Percentiles rank a stretch among this genome's conserved stretches.
These are phyloP conservation scores for Python bivittatus DNA, from an alignment of 2,113 vertebrate genomes.

Conservation along the genomic window DNA sequence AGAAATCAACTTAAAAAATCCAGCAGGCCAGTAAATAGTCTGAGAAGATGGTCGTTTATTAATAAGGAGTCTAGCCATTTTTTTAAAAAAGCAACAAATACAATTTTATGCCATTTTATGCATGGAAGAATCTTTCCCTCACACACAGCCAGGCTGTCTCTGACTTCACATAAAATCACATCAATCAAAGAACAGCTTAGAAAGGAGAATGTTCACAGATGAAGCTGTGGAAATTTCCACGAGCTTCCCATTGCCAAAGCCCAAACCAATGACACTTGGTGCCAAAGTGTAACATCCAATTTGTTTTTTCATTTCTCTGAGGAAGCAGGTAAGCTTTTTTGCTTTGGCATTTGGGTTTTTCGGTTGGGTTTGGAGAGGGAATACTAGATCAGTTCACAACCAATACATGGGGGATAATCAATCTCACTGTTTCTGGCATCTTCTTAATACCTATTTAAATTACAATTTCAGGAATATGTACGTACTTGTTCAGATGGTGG, in stretches of 20 bases:
- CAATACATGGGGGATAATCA: neutral
- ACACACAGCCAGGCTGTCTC: constrained; percentile 3
- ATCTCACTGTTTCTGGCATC: neutral
- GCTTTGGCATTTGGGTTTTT: neutral
- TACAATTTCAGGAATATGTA: neutral
- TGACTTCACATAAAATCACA: constrained; percentile 13
- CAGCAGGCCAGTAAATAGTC: neutral
- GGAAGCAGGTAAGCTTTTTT: constrained; percentile 2
- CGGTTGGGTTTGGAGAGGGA: neutral
- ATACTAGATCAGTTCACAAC: neutral
- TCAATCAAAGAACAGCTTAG: constrained; percentile 17
- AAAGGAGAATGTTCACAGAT: neutral
- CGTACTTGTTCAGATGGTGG: neutral
- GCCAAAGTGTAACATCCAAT: constrained; percentile 10
- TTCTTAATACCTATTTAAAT: constrained; percentile 11
- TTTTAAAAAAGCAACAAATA: neutral
- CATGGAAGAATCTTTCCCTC: constrained; percentile 12
- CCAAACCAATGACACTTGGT: neutral
- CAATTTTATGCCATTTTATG: constrained; percentile 26
- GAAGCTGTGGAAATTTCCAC: constrained; percentile 10
- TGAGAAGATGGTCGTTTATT: neutral
- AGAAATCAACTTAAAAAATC: neutral
- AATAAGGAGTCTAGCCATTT: neutral
- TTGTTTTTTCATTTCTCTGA: constrained; percentile 13
- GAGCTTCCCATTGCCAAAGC: constrained; percentile 2